Conservation (phyloP, 2,888 invertebrate genomes). For the Adelphocoris suturalis region DNA sequence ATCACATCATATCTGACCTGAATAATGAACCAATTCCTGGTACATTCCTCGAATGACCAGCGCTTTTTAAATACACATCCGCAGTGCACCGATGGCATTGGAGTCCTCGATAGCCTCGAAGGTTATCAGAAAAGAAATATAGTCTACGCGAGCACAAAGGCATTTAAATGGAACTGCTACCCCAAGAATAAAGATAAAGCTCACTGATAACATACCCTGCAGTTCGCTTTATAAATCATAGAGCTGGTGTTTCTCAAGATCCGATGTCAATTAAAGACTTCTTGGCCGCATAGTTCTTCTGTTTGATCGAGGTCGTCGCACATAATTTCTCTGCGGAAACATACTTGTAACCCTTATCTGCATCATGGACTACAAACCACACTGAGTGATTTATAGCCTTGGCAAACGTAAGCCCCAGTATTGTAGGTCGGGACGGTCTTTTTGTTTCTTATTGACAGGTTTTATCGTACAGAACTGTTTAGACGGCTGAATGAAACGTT, state of each 20-base stretch:
- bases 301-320: neutral
- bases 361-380: neutral
- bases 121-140: neutral
- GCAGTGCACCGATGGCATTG: too few species aligned
- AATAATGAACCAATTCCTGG: too few species aligned
- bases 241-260: slow-evolving; percentile 15
- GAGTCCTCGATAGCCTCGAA: neutral
- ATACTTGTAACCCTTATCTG: neutral
- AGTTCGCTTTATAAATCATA: slow-evolving; percentile 37
- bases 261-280: slow-evolving; percentile 37
- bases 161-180: slow-evolving; percentile 43
- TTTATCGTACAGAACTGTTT: too few species aligned
- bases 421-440: too few species aligned
- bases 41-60: too few species aligned
- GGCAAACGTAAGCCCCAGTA: too few species aligned
- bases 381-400: neutral
- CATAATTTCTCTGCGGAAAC: neutral
- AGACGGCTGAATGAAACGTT: too few species aligned
- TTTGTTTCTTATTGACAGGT: too few species aligned
- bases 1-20: too few species aligned
- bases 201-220: slow-evolving; percentile 40
- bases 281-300: slow-evolving; percentile 13
- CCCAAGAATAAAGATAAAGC: slow-evolving; percentile 27
- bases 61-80: too few species aligned
- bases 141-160: slow-evolving; percentile 27